Percentiles rank a stretch among this genome's conserved stretches.
phyloP scores from a whole-genome alignment of 2,888 invertebrate species.

The Hydroisotoma schaefferi region DNA sequence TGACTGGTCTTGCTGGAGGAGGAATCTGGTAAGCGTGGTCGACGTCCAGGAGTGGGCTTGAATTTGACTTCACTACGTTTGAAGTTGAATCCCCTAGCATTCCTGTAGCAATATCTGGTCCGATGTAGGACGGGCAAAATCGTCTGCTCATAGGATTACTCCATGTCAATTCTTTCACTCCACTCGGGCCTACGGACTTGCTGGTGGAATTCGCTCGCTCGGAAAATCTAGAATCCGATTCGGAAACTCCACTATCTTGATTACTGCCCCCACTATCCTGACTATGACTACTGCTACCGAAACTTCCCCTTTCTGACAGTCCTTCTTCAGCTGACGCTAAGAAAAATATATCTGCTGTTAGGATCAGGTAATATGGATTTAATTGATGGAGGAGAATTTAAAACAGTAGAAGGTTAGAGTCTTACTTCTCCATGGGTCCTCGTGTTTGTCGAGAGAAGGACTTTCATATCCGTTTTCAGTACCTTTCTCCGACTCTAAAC shows the following conservation, averaged over 20 bases:
- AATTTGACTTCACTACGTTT: background rate
- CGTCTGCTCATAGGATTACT: constrained; percentile 22
- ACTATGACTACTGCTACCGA: constrained; percentile 13
- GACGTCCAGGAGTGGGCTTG: background rate
- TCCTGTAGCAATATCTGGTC: constrained; percentile 2
- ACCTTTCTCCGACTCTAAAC: too few relatives aligned
- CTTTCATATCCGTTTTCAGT: too few relatives aligned
- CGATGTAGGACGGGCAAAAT: constrained; percentile 26
- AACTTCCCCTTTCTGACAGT: constrained; percentile 25
- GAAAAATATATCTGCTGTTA: too few relatives aligned
- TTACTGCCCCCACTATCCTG: constrained; percentile 11
- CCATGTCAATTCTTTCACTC: constrained; percentile 15
- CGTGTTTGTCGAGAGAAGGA: too few relatives aligned
- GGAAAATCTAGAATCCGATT: constrained; percentile 10
- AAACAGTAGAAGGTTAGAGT: too few relatives aligned
- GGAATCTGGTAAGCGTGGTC: constrained; percentile 23
- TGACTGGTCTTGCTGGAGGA: constrained; percentile 35
- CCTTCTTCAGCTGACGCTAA: too few relatives aligned
- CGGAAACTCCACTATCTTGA: constrained; percentile 16
- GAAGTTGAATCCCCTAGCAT: background rate
- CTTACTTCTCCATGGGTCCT: too few relatives aligned
- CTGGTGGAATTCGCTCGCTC: background rate
- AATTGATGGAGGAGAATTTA: too few relatives aligned
- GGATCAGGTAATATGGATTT: too few relatives aligned
- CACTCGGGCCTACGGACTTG: background rate